These are phyloP conservation scores for Columba livia DNA, from an alignment of 2,113 vertebrate genomes.

Conservation along the genomic window DNA sequence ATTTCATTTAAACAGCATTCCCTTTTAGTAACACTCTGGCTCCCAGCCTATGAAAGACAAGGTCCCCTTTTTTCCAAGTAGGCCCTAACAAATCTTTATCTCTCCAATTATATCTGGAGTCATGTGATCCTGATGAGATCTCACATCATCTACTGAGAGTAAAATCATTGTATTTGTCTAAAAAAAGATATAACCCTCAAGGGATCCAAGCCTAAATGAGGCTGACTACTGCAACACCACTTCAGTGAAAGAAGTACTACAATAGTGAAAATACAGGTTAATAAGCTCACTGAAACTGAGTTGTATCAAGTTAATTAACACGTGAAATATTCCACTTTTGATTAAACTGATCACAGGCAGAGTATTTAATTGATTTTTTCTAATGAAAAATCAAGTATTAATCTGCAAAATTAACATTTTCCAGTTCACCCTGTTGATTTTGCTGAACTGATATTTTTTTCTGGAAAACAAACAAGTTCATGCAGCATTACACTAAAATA, in stretches of 20 bases:
- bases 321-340: slow-evolving; percentile 21
- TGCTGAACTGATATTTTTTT: neutral
- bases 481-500: neutral
- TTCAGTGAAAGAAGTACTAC: neutral
- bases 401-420: slow-evolving; percentile 4
- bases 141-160: slow-evolving; percentile 17
- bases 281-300: neutral
- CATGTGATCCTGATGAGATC: slow-evolving; percentile 31
- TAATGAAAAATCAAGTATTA: neutral
- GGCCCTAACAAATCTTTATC: slow-evolving; percentile 34
- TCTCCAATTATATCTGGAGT: slow-evolving; percentile 38
- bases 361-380: neutral
- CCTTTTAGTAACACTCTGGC: slow-evolving; percentile 52
- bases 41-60: slow-evolving; percentile 38
- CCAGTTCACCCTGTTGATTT: neutral
- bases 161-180: slow-evolving; percentile 32
- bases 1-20: slow-evolving; percentile 54
- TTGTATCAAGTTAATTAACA: slow-evolving; percentile 24
- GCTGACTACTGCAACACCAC: neutral
- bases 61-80: slow-evolving; percentile 30
- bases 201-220: neutral
- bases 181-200: neutral
- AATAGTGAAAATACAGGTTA: slow-evolving; percentile 25
- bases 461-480: neutral
- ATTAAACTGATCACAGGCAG: neutral